Evolutionary conservation across 2,113 vertebrate species (phyloP).

Genomic region (Tychaedon coryphoeus): DNA sequence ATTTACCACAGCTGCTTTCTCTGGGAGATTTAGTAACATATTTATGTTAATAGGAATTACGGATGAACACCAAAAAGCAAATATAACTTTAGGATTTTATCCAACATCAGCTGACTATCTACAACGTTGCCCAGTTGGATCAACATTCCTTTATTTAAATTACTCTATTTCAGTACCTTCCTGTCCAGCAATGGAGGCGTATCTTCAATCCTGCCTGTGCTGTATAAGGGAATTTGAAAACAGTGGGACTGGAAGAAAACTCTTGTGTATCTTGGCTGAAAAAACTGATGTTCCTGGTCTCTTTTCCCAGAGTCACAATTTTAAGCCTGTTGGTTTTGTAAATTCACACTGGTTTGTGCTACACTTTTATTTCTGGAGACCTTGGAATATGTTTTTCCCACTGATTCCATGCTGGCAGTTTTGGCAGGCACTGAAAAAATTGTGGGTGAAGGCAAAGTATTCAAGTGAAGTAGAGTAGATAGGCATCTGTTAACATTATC

Average conservation of each 20-base stretch:
- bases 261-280: constrained; percentile 25
- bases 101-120: constrained; percentile 13
- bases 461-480: not conserved
- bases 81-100: constrained; percentile 29
- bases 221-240: constrained; percentile 3
- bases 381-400: not conserved
- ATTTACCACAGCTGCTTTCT: constrained; percentile 8
- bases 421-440: not conserved
- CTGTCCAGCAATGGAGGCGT: not conserved
- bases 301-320: not conserved
- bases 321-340: constrained; percentile 25
- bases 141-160: not conserved
- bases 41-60: constrained; percentile 23
- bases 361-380: not conserved
- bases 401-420: not conserved
- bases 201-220: not conserved
- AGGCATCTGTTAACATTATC: not conserved
- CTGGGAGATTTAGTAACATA: constrained; percentile 2
- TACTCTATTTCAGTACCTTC: not conserved
- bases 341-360: not conserved
- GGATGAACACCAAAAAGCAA: not conserved
- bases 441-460: not conserved
- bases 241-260: not conserved
- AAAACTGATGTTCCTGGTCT: not conserved
- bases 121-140: not conserved